Evolutionary conservation across 2,113 vertebrate genomes (phyloP).

Genomic region (Crotalus viridis): DNA sequence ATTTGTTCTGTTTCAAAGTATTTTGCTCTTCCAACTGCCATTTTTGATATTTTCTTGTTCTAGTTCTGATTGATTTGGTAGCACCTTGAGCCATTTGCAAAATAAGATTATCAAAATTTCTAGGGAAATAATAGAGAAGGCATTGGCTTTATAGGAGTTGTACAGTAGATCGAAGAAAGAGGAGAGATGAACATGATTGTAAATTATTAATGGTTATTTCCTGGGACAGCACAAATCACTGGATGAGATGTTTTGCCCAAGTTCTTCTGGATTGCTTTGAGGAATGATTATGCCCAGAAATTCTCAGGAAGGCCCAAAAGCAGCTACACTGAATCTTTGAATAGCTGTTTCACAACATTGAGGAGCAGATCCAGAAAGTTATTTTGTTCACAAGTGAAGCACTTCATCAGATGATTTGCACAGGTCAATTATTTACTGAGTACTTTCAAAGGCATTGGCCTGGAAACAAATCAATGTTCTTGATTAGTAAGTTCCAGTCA

Average conservation of each 20-base stretch:
- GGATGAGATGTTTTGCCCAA: neutral
- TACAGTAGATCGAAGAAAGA: neutral
- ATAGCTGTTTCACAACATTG: neutral
- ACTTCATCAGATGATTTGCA: neutral
- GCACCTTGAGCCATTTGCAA: neutral
- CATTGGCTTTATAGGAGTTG: constrained; percentile 20
- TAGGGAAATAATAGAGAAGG: neutral
- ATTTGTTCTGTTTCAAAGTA: neutral
- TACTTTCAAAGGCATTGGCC: neutral
- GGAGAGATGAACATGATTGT: neutral
- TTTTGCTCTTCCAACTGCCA: neutral
- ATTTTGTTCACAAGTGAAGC: neutral
- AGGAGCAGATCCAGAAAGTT: neutral
- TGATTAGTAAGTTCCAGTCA: neutral
- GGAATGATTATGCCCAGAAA: neutral
- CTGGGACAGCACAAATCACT: neutral
- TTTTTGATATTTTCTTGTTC: neutral
- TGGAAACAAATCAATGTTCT: neutral
- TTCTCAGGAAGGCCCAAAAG: neutral
- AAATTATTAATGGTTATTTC: neutral
- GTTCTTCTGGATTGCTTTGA: neutral
- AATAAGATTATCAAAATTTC: too few relatives aligned
- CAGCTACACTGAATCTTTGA: neutral
- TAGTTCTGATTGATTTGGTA: neutral
- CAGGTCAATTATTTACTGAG: neutral